Percentiles rank a stretch among this genome's conserved stretches.
Conservation (phyloP, 2,888 invertebrate genomes). For the Heteromurus nitidus region DNA sequence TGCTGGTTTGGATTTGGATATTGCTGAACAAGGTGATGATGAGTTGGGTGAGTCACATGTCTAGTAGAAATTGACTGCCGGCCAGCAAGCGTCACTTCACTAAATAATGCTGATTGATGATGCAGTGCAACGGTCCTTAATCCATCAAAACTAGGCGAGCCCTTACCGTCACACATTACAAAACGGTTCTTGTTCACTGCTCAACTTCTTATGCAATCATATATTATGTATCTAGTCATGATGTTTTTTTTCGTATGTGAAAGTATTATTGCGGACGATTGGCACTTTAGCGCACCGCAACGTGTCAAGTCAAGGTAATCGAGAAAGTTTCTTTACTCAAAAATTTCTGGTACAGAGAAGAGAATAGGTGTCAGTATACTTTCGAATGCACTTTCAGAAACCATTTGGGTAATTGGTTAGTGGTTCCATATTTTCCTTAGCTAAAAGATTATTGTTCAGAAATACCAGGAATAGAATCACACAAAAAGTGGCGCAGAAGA, state of each 20-base stretch:
- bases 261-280: background rate
- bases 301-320: background rate
- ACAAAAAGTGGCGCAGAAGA: too few relatives aligned
- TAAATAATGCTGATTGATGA: conserved; percentile 55
- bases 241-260: background rate
- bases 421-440: too few relatives aligned
- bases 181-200: background rate
- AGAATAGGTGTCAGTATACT: too few relatives aligned
- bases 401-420: too few relatives aligned
- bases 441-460: too few relatives aligned
- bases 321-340: background rate
- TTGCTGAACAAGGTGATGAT: background rate
- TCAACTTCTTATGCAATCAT: background rate
- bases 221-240: background rate
- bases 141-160: conserved; percentile 54
- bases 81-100: conserved; percentile 33
- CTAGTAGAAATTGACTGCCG: background rate
- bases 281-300: background rate
- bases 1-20: conserved; percentile 1
- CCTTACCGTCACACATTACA: conserved; percentile 48
- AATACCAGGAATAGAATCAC: too few relatives aligned
- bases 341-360: too few relatives aligned
- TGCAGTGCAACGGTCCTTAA: conserved; percentile 56
- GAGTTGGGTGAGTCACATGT: background rate
- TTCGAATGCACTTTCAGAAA: too few relatives aligned